Conservation (phyloP, 2,113 vertebrate genomes). For the Dendropsophus ebraccatus region DNA sequence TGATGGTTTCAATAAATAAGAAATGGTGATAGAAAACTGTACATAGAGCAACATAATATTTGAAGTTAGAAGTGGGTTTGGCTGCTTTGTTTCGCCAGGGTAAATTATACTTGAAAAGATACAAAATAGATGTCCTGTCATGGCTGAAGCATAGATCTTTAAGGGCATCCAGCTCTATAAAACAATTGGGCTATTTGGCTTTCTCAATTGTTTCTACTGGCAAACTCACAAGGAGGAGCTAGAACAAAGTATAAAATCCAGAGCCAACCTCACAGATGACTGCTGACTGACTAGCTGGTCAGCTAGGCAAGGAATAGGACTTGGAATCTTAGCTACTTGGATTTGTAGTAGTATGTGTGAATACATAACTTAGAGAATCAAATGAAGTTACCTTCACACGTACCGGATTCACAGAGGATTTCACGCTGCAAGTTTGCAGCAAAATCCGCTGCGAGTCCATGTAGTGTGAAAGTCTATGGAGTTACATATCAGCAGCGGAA, state of each 20-base stretch:
- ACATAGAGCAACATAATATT: background rate
- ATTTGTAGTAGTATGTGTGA: background rate
- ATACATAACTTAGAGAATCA: background rate
- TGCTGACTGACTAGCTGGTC: background rate
- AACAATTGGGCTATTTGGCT: background rate
- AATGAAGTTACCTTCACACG: no score
- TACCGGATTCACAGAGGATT: no score
- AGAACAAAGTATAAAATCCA: background rate
- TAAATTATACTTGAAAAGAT: background rate
- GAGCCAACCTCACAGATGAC: background rate
- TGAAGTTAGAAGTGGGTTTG: background rate
- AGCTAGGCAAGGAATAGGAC: background rate
- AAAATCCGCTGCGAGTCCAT: no score
- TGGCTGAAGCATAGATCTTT: slow-evolving; percentile 12
- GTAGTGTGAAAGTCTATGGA: no score
- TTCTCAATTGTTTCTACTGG: slow-evolving; percentile 13
- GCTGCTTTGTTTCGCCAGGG: slow-evolving; percentile 1
- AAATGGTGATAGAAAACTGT: slow-evolving; percentile 1
- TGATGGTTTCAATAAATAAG: slow-evolving; percentile 61
- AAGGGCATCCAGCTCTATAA: background rate
- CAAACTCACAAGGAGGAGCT: slow-evolving; percentile 11
- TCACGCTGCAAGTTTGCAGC: no score
- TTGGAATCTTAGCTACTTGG: background rate
- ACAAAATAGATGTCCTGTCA: background rate
- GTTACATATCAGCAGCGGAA: no score